Evolutionary conservation across 2,113 vertebrate genomes (phyloP), one percentile per base, ranked within the genome.

Genomic region (Misgurnus anguillicaudatus): DNA sequence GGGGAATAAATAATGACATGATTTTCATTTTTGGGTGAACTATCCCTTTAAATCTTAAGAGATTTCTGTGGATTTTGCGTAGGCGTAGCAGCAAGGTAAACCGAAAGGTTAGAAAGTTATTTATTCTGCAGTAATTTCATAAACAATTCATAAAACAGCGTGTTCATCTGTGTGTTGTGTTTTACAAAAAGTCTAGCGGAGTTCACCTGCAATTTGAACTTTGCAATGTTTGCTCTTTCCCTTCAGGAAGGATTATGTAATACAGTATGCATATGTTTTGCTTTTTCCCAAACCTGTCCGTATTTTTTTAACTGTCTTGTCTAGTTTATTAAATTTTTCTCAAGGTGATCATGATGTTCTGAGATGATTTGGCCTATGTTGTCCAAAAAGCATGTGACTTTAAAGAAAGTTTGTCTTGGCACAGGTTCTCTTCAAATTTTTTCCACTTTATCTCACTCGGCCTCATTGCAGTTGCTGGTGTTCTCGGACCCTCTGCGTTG

Each of bases 201-300:
- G 73, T 53, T 64, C 10, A 76, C 24, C 64, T 19, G 31, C 45
- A 48, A 31, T 51, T 64, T 64, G 61, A 76, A 76, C 45, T 51
- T 39, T 21, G 48, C 45, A 14, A 24, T 76, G 31, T 64, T 76
- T 76, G 45, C 64, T 64, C 45, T 64, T 62, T 31, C 45, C 57
- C 74, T 61, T 51, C 61, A 64, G 61, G 74, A 76, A 51, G 31
- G 60, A 53, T 76, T 31, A 31, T 31, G 24, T 31, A 51, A 76
- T 53, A 65, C 45, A 76, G 64, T 53, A 64, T 64, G 71, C 71
- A 74, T 74, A 38, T 48, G 41, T 62, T 75, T 3, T 0, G 6
- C 24, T 42, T 21, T 14, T 10, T 5, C 14, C 6, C 17, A 53
- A 51, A 60, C 41, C 41, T 74, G 39, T 4, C 45, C 48, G 17